Evolutionary conservation across 2,113 vertebrate species (phyloP), one percentile per base, ranked within the genome.

Genomic region (human (Homo sapiens)): DNA sequence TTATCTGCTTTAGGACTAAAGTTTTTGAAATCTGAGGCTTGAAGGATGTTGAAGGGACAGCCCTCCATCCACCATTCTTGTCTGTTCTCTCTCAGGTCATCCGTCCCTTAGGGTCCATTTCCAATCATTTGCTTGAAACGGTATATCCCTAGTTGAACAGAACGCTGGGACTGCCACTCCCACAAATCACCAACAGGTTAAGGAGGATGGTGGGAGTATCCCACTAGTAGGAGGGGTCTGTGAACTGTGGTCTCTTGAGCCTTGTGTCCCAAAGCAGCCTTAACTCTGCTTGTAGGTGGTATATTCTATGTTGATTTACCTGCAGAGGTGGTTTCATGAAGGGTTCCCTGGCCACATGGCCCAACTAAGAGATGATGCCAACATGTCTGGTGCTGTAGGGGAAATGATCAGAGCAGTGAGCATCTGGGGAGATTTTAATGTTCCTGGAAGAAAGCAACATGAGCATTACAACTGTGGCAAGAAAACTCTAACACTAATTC

Each of bases 401-500:
- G 27, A 83, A 97, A 55, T 8, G 35, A 68, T 87, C 23, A 92
- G 75, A 90, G 43, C 35, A 85, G 27, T 68, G 14, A 66, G 64
- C 20, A 82, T 48, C 40, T 70, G 20, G 43, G 43, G 30, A 57
- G 40, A 87, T 91, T 61, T 43, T 6, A 32, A n/a, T 23, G n/a
- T 57, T 89, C 59, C 72, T 87, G 84, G 88, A 83, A 57, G 64
- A 94, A 90, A 97, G 55, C 52, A 70, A 90, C 40, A 40, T 38
- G 68, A 76, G 73, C 64, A n/a, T 73, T 50, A 83, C 40, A 89
- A 76, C n/a, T 78, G 1, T 66, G 64, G 50, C 70, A 85, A 84
- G 50, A 93, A 79, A 93, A 91, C 1, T 32, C 23, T 57, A 96
- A 59, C 17, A 52, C 6, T 35, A 57, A 89, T 92, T 85, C 35